Conservation (phyloP, 2,113 vertebrate genomes). For the Sterrhoptilus dennistouni region DNA sequence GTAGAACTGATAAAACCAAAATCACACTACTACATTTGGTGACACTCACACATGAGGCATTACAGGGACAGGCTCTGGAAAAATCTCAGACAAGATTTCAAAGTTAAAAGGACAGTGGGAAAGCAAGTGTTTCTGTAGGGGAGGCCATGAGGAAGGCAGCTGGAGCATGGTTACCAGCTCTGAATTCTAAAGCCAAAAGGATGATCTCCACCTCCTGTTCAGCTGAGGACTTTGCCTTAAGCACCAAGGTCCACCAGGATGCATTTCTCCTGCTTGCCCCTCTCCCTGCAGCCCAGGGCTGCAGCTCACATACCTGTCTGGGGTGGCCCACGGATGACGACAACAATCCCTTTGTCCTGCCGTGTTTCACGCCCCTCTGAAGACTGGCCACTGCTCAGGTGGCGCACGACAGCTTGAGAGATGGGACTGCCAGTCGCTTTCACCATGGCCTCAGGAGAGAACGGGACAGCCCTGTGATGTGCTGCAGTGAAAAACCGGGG, state of each 20-base stretch:
- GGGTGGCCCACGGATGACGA: conserved; percentile 86
- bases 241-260: neutral
- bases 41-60: neutral
- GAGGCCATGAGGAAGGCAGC: neutral
- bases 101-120: neutral
- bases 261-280: neutral
- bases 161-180: too few relatives aligned
- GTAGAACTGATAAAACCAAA: too few relatives aligned
- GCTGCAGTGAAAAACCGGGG: neutral
- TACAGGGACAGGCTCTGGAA: neutral
- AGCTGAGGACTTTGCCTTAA: neutral
- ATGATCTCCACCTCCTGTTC: neutral
- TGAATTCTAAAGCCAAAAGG: neutral
- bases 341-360: conserved; percentile 76
- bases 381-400: conserved; percentile 74
- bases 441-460: too few relatives aligned
- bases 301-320: conserved; percentile 72
- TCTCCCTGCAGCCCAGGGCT: neutral
- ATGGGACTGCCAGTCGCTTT: conserved; percentile 64
- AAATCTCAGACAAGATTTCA: rapidly evolving
- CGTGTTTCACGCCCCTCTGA: conserved; percentile 58
- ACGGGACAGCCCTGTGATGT: neutral
- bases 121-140: neutral
- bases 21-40: too few relatives aligned
- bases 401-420: conserved; percentile 70